Evolutionary conservation across 1,140 invertebrate genomes (phyloP).

Genomic region (Drosophila ohnishii): DNA sequence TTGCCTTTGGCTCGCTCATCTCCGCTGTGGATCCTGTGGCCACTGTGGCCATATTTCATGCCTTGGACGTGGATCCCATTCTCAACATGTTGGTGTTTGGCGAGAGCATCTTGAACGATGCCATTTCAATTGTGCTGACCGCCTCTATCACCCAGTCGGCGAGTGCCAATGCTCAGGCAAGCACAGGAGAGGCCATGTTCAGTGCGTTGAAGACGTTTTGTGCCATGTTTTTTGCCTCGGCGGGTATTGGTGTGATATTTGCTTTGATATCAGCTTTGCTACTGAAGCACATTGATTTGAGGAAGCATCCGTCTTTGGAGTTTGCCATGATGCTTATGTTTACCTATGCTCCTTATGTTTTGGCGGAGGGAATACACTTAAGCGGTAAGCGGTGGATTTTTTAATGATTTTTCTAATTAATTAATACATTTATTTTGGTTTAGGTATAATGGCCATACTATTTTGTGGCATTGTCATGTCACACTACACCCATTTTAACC

Average conservation of each 20-base stretch:
- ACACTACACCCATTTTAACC: conserved; percentile 99
- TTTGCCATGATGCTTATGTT: conserved; percentile 99
- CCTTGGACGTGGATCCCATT: conserved; percentile 96
- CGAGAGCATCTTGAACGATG: conserved; percentile 99
- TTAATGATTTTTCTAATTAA: too few species aligned
- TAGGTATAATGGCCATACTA: conserved; percentile 97
- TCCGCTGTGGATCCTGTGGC: conserved; percentile 99
- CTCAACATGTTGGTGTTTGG: conserved; percentile 99
- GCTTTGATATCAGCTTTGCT: conserved; percentile 96
- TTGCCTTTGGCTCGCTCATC: conserved; percentile 98
- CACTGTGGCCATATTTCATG: conserved; percentile 98
- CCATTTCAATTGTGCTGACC: conserved; percentile 98
- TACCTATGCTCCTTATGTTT: conserved; percentile 98
- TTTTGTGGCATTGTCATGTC: conserved; percentile 99
- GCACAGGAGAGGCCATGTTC: conserved; percentile 92
- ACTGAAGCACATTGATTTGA: conserved; percentile 97
- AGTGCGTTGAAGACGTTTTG: conserved; percentile 96
- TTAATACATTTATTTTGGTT: too few species aligned
- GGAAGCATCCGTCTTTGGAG: conserved; percentile 98
- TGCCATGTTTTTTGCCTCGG: conserved; percentile 99
- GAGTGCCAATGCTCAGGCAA: conserved; percentile 72
- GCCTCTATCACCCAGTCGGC: conserved; percentile 89
- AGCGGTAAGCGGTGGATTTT: conserved; percentile 84
- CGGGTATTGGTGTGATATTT: conserved; percentile 97
- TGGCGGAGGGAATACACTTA: conserved; percentile 93